Evolutionary conservation across 2,797 vertebrate species (phyloP).

Genomic region (Pipistrellus nathusii): DNA sequence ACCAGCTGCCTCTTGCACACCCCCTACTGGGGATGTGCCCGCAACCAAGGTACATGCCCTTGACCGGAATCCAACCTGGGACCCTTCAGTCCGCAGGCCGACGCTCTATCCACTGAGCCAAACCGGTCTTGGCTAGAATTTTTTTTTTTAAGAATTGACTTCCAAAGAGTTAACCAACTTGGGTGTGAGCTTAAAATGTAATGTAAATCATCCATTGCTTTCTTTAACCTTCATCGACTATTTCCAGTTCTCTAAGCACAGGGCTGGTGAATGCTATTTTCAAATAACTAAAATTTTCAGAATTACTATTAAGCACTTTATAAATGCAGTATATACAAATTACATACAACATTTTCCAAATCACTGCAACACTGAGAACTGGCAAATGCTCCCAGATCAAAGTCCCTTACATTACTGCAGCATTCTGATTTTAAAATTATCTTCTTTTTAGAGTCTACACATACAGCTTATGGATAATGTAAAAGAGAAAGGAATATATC

Average conservation of each 20-base stretch:
- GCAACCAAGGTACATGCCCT: no score
- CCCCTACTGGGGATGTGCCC: no score
- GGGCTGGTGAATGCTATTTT: neutral
- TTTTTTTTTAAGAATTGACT: slow-evolving; percentile 32
- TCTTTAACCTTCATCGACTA: neutral
- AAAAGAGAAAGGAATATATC: neutral
- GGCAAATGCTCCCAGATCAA: neutral
- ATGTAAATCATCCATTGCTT: neutral
- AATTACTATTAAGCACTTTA: neutral
- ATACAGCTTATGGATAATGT: neutral
- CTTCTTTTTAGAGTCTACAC: neutral
- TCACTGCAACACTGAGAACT: neutral
- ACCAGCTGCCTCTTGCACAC: no score
- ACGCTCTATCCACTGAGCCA: no score
- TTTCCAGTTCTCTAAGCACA: slow-evolving; percentile 5
- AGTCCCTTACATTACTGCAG: neutral
- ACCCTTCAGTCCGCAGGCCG: no score
- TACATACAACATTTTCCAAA: neutral
- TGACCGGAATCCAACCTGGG: no score
- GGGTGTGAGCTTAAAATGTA: neutral
- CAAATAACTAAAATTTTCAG: slow-evolving; percentile 5
- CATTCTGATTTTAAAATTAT: neutral
- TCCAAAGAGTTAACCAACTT: slow-evolving; percentile 6
- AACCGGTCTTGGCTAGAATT: no score
- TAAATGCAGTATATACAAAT: neutral